phyloP scores from a whole-genome alignment of 2,113 vertebrate genomes.

The Gasterosteus nipponicus region DNA sequence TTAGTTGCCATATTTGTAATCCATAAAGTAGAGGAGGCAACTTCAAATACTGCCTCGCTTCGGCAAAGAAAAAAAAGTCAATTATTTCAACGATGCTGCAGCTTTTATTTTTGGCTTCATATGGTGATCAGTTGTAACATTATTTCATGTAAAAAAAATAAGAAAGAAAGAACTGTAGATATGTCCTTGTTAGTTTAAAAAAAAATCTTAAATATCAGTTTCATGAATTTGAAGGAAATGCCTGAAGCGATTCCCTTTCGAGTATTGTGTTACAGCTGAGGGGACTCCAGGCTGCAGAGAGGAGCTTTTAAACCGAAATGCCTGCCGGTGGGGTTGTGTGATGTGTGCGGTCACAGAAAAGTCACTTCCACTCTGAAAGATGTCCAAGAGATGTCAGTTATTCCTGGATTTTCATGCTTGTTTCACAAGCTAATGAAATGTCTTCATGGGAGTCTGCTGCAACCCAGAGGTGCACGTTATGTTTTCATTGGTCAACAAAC shows the following conservation, averaged over 20 bases:
- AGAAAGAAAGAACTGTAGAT: not conserved
- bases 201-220: not conserved
- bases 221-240: conserved; percentile 65
- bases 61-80: not conserved
- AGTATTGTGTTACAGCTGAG: conserved; percentile 65
- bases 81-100: too few relatives aligned
- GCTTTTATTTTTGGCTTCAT: not conserved
- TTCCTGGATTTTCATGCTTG: conserved; percentile 57
- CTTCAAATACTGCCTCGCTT: not conserved
- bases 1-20: not conserved
- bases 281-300: conserved; percentile 35
- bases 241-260: conserved; percentile 66
- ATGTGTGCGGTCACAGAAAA: conserved; percentile 66
- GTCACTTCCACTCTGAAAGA: conserved; percentile 60
- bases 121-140: not conserved
- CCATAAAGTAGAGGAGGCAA: not conserved
- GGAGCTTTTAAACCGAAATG: conserved; percentile 17
- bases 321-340: conserved; percentile 42
- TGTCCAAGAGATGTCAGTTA: conserved; percentile 60
- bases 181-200: too few relatives aligned
- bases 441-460: conserved; percentile 44
- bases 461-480: conserved; percentile 54
- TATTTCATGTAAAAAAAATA: not conserved
- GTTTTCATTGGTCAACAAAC: conserved; percentile 54
- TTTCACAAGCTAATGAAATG: conserved; percentile 57